Base-by-base conservation (phyloP, 2,113 vertebrate species). In the Megaceryle torquata region DNA sequence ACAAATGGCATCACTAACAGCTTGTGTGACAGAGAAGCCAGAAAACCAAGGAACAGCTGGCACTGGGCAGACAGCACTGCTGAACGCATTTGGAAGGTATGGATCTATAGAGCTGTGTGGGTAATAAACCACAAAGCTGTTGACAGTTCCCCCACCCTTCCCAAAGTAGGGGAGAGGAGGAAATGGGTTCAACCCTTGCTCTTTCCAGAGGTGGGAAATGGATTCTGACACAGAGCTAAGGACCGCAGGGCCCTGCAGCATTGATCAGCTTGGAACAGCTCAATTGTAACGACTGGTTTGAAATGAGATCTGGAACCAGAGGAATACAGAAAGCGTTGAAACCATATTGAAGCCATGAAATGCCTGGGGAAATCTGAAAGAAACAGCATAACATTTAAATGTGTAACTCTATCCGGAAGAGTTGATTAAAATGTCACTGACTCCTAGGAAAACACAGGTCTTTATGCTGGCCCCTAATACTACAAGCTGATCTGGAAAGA, bases 381-480 rank as follows among this genome's bases (percentile, higher is more conserved):
- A 59, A 94, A 25, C 61, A 54, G 76, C 31, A 0, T 57, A 74
- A 78, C 72, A 29, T 88, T 86, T 61, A 78, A 89, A 59, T 46
- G 72, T 84, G 86, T 50, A 60, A 68, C 61, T 91, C 74, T 51
- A 6, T 68, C 72, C 0, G 0, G 72, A 81, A 67, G 51, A 70
- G 60, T 15, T 92, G 60, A 94, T 89, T 92, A 75, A 92, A 92
- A 92, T 86, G 56, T 96, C 77, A 81, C 68, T 37, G 39, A 67
- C 37, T 86, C 68, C 59, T 28, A 13, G 68, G 69, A 13, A 83
- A 79, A 83, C 41, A 0, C 19, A 69, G 20, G 64, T 17, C n/a
- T 74, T 48, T 48, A 10, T 46, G 72, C 77, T 67, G 68, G 71
- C 50, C 53, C 54, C 54, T 39, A 7, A n/a, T 37, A 35, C 37